Evolutionary conservation across 2,888 invertebrate genomes (phyloP), one percentile per base, ranked within the genome.

Genomic region (Cosmopolites sordidus): DNA sequence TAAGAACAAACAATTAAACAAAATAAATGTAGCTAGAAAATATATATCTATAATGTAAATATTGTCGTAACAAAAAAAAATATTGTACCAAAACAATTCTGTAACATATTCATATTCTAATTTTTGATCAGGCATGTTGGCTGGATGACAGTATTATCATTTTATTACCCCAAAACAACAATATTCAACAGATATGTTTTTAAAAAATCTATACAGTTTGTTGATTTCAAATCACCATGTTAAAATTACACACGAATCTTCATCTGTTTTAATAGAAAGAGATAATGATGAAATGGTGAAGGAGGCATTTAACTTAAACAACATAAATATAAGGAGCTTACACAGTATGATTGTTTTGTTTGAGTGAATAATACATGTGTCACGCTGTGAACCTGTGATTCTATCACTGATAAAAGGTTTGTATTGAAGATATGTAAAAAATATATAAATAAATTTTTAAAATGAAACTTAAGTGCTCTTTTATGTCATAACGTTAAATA

Each of bases 401-500:
- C 56, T 64, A 66, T 64, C 70, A 70, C 70, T 71, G 70, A 70
- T 71, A 70, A 69, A 70, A 71, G 71, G 68, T 72, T 69, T 67
- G 69, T 71, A 69, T 44, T 38, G 43, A 22, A 39, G 16, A 30
- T 33, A 43, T 37, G 37, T 42, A 27, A 67, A 59, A 65, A 53
- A 62, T 62, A 58, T 51, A 63, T 60, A 62, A 64, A 60, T 69
- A 68, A 69, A 68, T 66, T 69, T 67, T 72, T 70, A 71, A 69
- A 69, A 64, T 70, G 69, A 72, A 73, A 73, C 73, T 73, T 72
- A 74, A 74, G 73, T 74, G 74, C 74, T 74, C 73, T 74, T 73
- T 73, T 71, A 72, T 73, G 73, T 73, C 72, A 71, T 71, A 69
- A 47, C 12, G 30, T 22, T 42, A 50, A 59, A 62, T 61, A 68